Conservation (phyloP, 2,113 vertebrate genomes). For the Alligator mississippiensis region DNA sequence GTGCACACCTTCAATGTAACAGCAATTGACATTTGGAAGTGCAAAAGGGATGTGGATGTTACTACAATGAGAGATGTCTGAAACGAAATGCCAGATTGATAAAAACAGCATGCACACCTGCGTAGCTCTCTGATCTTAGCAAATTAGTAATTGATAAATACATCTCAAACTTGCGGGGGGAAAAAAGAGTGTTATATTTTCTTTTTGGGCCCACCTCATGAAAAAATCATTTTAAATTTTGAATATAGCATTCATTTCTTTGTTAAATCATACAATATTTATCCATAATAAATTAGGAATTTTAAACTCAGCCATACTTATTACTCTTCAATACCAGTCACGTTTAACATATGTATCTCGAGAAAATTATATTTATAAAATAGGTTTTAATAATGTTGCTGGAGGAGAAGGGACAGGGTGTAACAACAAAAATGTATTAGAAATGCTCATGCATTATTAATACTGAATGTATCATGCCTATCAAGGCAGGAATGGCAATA, state of each 20-base stretch:
- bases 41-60: not conserved
- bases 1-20: not conserved
- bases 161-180: constrained; percentile 13
- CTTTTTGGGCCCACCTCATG: constrained; percentile 41
- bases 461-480: constrained; percentile 67
- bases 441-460: constrained; percentile 80
- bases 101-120: constrained; percentile 49
- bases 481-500: constrained; percentile 64
- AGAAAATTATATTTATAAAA: constrained; percentile 76
- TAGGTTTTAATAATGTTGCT: constrained; percentile 75
- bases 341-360: constrained; percentile 56
- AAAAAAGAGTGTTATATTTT: constrained; percentile 27
- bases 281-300: constrained; percentile 67
- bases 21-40: not conserved
- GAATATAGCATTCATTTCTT: constrained; percentile 15
- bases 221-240: constrained; percentile 39
- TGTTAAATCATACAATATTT: constrained; percentile 74
- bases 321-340: constrained; percentile 49
- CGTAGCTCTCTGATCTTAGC: constrained; percentile 39
- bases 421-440: constrained; percentile 79
- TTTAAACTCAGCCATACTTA: constrained; percentile 59
- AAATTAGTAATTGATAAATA: constrained; percentile 59
- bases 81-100: constrained; percentile 2
- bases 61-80: not conserved
- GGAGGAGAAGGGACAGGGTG: constrained; percentile 67